These are phyloP conservation scores for Riparia riparia DNA, from an alignment of 2,113 vertebrate genomes.

Conservation along the genomic window DNA sequence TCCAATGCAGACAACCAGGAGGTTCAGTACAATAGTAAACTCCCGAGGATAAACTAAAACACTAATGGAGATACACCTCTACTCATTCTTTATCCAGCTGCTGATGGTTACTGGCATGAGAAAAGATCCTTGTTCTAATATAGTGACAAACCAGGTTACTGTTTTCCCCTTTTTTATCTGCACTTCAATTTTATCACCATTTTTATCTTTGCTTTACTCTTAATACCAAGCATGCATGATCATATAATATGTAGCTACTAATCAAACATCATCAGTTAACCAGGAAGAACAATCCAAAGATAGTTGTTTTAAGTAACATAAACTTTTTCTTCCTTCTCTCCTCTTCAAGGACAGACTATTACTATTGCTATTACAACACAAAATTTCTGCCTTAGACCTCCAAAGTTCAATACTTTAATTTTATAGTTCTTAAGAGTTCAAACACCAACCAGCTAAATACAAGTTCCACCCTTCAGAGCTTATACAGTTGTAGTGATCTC, in stretches of 20 bases:
- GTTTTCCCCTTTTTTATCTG: not conserved
- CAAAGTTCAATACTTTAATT: not conserved
- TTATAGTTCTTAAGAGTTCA: not conserved
- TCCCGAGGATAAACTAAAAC: not conserved
- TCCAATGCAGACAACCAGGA: not conserved
- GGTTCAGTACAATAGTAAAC: not conserved
- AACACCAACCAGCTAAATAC: not conserved
- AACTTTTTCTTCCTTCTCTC: not conserved
- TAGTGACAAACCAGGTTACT: rapidly evolving
- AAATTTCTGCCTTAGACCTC: not conserved
- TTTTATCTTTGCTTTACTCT: not conserved
- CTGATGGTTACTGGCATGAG: not conserved
- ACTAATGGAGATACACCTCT: not conserved
- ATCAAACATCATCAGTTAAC: not conserved
- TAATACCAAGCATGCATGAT: not conserved
- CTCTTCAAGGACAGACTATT: not conserved
- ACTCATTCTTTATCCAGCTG: not conserved
- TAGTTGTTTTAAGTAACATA: not conserved
- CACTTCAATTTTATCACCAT: not conserved
- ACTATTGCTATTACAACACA: not conserved
- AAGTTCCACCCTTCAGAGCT: not conserved
- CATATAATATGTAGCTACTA: not conserved
- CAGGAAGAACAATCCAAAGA: not conserved
- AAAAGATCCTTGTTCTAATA: not conserved
- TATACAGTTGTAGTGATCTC: not conserved